A percentile compares a stretch with the other conserved stretches of the same genome.
These are phyloP conservation scores for Cacatua alba DNA, from an alignment of 2,113 vertebrate genomes.

Conservation along the genomic window DNA sequence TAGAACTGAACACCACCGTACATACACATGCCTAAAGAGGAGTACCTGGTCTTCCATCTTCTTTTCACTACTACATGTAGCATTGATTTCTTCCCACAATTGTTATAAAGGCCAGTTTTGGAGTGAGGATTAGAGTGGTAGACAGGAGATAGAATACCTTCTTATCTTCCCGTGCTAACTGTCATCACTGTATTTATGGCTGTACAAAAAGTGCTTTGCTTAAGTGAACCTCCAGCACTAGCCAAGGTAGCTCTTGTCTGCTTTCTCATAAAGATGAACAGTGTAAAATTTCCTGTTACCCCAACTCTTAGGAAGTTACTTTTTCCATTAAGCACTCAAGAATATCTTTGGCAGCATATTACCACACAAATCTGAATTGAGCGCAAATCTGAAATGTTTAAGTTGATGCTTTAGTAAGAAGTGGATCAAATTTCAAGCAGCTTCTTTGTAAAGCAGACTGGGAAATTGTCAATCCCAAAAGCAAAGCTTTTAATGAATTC, in stretches of 20 bases:
- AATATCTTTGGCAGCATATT: neutral
- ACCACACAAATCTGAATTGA: neutral
- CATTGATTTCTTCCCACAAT: neutral
- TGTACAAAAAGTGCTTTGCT: neutral
- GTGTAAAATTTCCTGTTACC: neutral
- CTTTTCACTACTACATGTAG: neutral
- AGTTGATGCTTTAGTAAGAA: neutral
- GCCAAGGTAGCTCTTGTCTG: neutral
- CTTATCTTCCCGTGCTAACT: neutral
- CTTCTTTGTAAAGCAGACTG: neutral
- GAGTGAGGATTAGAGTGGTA: neutral
- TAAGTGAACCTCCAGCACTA: neutral
- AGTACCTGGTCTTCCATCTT: neutral
- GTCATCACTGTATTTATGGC: neutral
- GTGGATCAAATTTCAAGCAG: neutral
- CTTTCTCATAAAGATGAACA: neutral
- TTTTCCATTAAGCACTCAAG: neutral
- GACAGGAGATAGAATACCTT: neutral
- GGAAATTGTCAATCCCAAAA: neutral
- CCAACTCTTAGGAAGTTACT: neutral
- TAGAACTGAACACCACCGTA: fast-evolving
- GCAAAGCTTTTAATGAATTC: neutral
- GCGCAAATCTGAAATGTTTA: neutral
- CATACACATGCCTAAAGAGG: neutral
- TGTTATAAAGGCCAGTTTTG: neutral